Evolutionary conservation across 2,888 invertebrate genomes (phyloP), one percentile per base, ranked within the genome.

Genomic region (Platynereis dumerilii): DNA sequence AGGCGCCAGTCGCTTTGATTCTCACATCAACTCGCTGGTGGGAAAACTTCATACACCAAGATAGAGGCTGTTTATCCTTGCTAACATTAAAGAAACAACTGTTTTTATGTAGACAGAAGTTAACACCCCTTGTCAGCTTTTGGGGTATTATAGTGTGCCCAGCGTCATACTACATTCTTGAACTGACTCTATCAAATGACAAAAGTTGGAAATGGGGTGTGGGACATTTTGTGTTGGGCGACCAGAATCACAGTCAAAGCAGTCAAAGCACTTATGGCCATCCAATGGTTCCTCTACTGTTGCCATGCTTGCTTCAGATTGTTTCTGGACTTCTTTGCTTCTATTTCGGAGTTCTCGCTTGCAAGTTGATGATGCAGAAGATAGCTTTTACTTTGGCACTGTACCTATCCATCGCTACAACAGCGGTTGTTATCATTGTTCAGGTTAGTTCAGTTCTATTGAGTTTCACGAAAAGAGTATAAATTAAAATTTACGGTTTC

Each of bases 21-120:
- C 85, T 92, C 27, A 87, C 90, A 60, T 92, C 93, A 0, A 85
- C 89, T 56, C 90, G 91, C 26, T 93, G 92, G 92, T 93, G 93
- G 93, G 90, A 91, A 80, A 93, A 92, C 82, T 93, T 88, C 80
- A 87, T 91, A 3, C 80, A 80, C 52, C 76, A 78, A 56, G 71
- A 76, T 45, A 22, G 56, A 12, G 45, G 45, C 28, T 61, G 20
- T 53, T 27, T 61, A 22, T 27, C 24, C n/a, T 56, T 42, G 34
- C 22, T 62, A 26, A 57, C 42, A 28, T 20, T 57, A 2, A 52
- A 42, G 15, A 75, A 75, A 39, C 65, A 71, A 2, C 64, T 78
- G 27, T 74, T 78, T 60, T 66, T 71, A 2, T 69, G 72, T n/a
- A 68, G 79, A 10, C 74, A 74, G 60, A 77, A 76, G 62, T 69